These are phyloP conservation scores for Capromys pilorides DNA, from an alignment of 2,797 vertebrate genomes.

Conservation along the genomic window DNA sequence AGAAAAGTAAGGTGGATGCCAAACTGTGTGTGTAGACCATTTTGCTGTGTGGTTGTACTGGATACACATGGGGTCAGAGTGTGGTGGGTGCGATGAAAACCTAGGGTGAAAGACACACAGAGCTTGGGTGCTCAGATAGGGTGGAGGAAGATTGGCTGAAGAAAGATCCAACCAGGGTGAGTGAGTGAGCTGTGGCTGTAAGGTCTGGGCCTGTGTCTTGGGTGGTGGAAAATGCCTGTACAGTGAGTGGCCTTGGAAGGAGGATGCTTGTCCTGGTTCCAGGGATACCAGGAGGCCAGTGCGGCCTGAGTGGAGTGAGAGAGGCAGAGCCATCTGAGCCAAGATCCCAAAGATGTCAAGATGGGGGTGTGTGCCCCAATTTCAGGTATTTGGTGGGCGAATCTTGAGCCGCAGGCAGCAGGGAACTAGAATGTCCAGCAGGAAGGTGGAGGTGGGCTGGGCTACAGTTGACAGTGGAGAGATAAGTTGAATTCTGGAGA, in stretches of 20 bases:
- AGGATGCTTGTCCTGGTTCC: too few species aligned
- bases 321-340: not conserved
- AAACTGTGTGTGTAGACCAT: not conserved
- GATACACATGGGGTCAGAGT: not conserved
- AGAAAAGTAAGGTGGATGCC: not conserved
- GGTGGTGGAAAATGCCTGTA: not conserved
- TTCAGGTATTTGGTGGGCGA: not conserved
- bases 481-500: not conserved
- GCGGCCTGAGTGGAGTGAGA: not conserved
- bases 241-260: not conserved
- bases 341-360: not conserved
- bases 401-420: not conserved
- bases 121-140: not conserved
- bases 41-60: not conserved
- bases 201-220: not conserved
- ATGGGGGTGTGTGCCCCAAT: not conserved
- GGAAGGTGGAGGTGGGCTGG: too few species aligned
- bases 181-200: not conserved
- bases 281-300: not conserved
- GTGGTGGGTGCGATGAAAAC: not conserved
- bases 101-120: not conserved
- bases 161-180: not conserved
- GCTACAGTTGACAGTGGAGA: not conserved
- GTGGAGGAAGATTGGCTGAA: not conserved
- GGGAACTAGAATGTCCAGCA: too few species aligned